Conservation (phyloP, 2,888 invertebrate species). For the Drosophila mimetica region DNA sequence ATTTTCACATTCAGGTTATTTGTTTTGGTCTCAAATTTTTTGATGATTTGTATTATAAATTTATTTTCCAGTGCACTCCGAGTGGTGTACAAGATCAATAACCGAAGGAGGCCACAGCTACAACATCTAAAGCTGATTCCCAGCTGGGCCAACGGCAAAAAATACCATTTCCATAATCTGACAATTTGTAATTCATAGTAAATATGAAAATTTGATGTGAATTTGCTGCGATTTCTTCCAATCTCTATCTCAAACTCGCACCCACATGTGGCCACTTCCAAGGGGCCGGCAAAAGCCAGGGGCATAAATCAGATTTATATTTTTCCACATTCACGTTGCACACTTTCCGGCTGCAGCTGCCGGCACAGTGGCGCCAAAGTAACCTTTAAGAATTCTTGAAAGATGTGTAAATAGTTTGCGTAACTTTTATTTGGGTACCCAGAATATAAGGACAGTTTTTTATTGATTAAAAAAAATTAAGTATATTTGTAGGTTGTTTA, state of each 20-base stretch:
- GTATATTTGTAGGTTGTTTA: too few species aligned
- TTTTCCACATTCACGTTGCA: slow-evolving; percentile 46
- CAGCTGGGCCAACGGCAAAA: slow-evolving; percentile 50
- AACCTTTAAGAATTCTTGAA: background rate
- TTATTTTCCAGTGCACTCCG: background rate
- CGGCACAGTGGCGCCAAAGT: slow-evolving; percentile 1
- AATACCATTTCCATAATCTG: slow-evolving; percentile 75
- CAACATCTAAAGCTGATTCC: slow-evolving; percentile 6
- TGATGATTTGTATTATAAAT: too few species aligned
- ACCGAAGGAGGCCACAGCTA: slow-evolving; percentile 9
- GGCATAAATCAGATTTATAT: slow-evolving; percentile 80
- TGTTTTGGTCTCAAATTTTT: too few species aligned
- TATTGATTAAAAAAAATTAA: too few species aligned
- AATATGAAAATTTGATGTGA: slow-evolving; percentile 73
- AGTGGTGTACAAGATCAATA: slow-evolving; percentile 34
- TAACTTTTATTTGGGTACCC: too few species aligned
- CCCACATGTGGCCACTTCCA: slow-evolving; percentile 5
- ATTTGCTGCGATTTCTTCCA: slow-evolving; percentile 47
- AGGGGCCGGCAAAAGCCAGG: slow-evolving; percentile 48
- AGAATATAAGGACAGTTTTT: too few species aligned
- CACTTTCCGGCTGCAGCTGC: slow-evolving; percentile 40
- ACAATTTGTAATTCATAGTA: slow-evolving; percentile 74
- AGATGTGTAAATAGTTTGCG: background rate
- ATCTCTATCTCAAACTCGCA: slow-evolving; percentile 7
- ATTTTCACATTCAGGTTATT: too few species aligned